These are phyloP conservation scores for Albula glossodonta DNA, from an alignment of 2,113 vertebrate genomes.

Conservation along the genomic window DNA sequence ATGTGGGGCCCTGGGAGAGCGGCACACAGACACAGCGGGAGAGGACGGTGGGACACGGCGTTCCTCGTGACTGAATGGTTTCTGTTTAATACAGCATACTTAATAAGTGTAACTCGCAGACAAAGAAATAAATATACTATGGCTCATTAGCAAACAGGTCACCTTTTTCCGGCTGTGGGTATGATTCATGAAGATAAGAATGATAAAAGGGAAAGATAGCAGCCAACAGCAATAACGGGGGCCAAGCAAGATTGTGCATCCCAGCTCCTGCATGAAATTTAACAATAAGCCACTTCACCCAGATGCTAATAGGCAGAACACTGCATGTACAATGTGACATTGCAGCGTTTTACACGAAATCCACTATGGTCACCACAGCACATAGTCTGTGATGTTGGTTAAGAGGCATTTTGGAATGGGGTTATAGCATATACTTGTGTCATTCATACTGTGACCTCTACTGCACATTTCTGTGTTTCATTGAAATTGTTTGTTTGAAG, in stretches of 20 bases:
- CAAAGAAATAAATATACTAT: constrained; percentile 12
- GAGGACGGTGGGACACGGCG: constrained; percentile 22
- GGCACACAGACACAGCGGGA: constrained; percentile 46
- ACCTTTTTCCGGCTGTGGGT: constrained; percentile 69
- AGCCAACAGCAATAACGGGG: not conserved
- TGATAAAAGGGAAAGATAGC: constrained; percentile 59
- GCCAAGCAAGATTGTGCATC: not conserved
- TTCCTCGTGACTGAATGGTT: constrained; percentile 31
- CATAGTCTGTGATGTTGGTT: not conserved
- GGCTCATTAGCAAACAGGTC: constrained; percentile 69
- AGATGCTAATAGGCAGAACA: not conserved
- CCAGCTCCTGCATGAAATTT: constrained; percentile 2
- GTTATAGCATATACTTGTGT: not conserved
- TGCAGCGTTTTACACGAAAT: not conserved
- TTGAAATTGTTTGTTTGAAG: no score
- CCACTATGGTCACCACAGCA: not conserved
- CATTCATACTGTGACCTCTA: no score
- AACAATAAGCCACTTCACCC: not conserved
- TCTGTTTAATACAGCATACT: constrained; percentile 37
- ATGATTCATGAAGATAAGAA: constrained; percentile 61
- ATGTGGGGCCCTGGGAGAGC: constrained; percentile 40
- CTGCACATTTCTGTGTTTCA: no score
- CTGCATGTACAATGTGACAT: not conserved
- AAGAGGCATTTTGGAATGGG: not conserved
- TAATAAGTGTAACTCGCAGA: constrained; percentile 40